phyloP scores from a whole-genome alignment of 92 coral and sea anemone genomes.

The Umimayanthus chanpuru region DNA sequence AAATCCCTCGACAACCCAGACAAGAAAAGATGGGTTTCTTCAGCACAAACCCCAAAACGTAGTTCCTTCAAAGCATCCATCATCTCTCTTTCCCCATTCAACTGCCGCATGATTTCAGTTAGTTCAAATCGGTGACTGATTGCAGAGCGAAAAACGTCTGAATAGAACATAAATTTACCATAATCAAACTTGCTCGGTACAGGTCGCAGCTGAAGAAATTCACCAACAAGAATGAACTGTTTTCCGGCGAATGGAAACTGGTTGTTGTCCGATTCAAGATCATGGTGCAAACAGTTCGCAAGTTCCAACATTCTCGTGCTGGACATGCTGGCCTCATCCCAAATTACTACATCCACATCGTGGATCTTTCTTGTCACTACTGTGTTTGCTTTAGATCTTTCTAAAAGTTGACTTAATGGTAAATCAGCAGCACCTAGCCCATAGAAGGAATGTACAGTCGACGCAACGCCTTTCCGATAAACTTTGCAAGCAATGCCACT shows the following conservation, averaged over 20 bases:
- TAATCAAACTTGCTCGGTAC: conserved; percentile 14
- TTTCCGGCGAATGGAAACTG: conserved; percentile 34
- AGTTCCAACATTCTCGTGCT: conserved; percentile 46
- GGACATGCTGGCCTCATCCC: conserved; percentile 67
- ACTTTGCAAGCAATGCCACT: conserved; percentile 43
- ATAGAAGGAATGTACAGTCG: conserved; percentile 46
- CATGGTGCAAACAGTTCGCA: conserved; percentile 30
- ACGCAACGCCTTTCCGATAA: conserved; percentile 39
- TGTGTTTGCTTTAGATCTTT: conserved; percentile 11
- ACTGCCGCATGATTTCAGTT: neutral
- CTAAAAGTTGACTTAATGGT: conserved; percentile 21
- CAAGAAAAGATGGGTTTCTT: neutral
- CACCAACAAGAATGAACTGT: conserved; percentile 41
- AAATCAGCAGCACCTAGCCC: conserved; percentile 48
- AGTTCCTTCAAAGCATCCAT: neutral
- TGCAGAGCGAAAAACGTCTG: neutral
- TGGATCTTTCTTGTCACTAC: neutral
- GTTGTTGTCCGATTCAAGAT: neutral
- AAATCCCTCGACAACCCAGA: conserved; percentile 5
- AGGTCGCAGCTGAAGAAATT: conserved; percentile 43
- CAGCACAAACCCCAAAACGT: neutral
- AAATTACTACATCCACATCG: conserved; percentile 37
- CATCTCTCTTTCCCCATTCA: neutral
- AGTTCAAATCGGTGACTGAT: conserved; percentile 13
- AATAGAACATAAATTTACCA: conserved; percentile 27